Conservation (phyloP, 2,888 invertebrate genomes). For the Agrypnus murinus region DNA sequence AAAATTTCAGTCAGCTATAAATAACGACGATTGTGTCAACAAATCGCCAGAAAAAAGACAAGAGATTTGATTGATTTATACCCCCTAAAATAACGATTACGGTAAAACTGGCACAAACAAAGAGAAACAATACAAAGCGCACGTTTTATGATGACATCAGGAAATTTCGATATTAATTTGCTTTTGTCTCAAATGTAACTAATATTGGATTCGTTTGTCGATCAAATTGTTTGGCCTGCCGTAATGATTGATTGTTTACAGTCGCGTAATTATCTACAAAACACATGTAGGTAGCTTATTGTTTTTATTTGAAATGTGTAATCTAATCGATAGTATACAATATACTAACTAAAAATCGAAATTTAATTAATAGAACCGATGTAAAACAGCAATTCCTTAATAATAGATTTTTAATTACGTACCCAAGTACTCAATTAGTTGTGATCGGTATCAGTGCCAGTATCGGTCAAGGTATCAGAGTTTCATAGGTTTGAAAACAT, state of each 20-base stretch:
- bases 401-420: too few relatives aligned
- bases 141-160: slow-evolving; percentile 52
- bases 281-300: slow-evolving; percentile 23
- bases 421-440: too few relatives aligned
- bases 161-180: slow-evolving; percentile 56
- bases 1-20: slow-evolving; percentile 42
- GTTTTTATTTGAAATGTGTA: neutral
- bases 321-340: too few relatives aligned
- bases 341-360: too few relatives aligned
- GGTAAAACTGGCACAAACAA: slow-evolving; percentile 29
- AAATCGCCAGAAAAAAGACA: slow-evolving; percentile 38
- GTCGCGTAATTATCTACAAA: slow-evolving; percentile 45
- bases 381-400: too few relatives aligned
- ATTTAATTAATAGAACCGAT: too few relatives aligned
- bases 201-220: slow-evolving; percentile 33
- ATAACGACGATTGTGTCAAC: slow-evolving; percentile 43
- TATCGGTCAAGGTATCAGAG: too few relatives aligned
- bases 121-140: slow-evolving; percentile 49
- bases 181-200: slow-evolving; percentile 42
- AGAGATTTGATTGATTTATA: slow-evolving; percentile 51
- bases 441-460: too few relatives aligned
- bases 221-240: slow-evolving; percentile 20
- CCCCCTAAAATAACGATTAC: slow-evolving; percentile 45
- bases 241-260: slow-evolving; percentile 50
- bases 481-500: too few relatives aligned